A percentile compares a stretch with the other conserved stretches of the same genome.
Evolutionary conservation across 2,888 invertebrate genomes (phyloP).

Genomic region (Heteropelma amictum): DNA sequence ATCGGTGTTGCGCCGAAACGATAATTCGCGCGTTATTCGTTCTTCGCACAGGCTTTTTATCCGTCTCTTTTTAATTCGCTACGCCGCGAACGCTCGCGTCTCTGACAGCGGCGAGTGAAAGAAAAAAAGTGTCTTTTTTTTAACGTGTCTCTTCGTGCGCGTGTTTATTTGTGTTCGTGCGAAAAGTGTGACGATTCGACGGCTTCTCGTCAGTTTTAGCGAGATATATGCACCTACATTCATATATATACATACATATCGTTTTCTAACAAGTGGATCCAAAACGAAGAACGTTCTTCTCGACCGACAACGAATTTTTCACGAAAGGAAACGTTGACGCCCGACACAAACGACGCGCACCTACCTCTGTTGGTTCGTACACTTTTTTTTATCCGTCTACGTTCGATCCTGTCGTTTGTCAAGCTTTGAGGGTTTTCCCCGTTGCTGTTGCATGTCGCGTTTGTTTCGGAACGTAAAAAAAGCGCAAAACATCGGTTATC

Average conservation of each 20-base stretch:
- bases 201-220: not conserved
- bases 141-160: not conserved
- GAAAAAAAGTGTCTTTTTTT: slow-evolving; percentile 17
- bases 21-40: slow-evolving; percentile 19
- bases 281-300: not conserved
- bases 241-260: no score
- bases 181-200: slow-evolving; percentile 1
- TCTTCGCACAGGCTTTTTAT: not conserved
- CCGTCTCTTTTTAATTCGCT: not conserved
- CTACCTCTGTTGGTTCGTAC: slow-evolving; percentile 46
- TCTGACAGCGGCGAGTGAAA: slow-evolving; percentile 19
- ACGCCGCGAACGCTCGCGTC: slow-evolving; percentile 1
- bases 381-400: not conserved
- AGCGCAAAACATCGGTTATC: not conserved
- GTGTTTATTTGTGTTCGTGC: slow-evolving; percentile 7
- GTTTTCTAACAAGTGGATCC: no score
- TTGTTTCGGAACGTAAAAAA: no score
- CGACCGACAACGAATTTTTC: not conserved
- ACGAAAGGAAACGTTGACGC: not conserved
- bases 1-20: slow-evolving; percentile 7
- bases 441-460: not conserved
- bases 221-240: no score
- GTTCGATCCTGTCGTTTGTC: not conserved
- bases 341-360: slow-evolving; percentile 34
- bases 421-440: not conserved